Percentiles rank a stretch among this genome's conserved stretches.
These are phyloP conservation scores for Drepana arcuata DNA, from an alignment of 1,140 invertebrate genomes.

Conservation along the genomic window DNA sequence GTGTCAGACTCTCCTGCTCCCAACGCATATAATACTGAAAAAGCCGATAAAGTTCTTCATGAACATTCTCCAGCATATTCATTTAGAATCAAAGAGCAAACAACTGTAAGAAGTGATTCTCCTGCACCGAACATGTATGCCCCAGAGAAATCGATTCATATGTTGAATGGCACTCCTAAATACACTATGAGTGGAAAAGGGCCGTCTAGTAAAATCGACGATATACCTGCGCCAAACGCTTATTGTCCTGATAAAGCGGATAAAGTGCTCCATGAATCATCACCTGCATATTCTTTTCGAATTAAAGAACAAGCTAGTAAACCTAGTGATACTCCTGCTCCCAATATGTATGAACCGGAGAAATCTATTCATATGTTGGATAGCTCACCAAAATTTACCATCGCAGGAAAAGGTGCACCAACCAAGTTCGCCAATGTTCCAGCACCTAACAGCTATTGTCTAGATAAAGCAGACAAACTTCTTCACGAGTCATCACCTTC, in stretches of 20 bases:
- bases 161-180: slow-evolving; percentile 73
- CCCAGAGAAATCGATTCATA: slow-evolving; percentile 77
- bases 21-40: slow-evolving; percentile 81
- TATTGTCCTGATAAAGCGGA: slow-evolving; percentile 82
- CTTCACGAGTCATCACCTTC: slow-evolving; percentile 75
- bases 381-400: slow-evolving; percentile 78
- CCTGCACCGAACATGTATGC: slow-evolving; percentile 78
- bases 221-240: slow-evolving; percentile 81
- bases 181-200: slow-evolving; percentile 75
- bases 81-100: slow-evolving; percentile 67
- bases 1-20: slow-evolving; percentile 79
- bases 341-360: slow-evolving; percentile 80
- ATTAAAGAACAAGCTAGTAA: slow-evolving; percentile 72
- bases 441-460: slow-evolving; percentile 75
- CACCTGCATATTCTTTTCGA: slow-evolving; percentile 82
- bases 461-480: slow-evolving; percentile 78
- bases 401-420: slow-evolving; percentile 71
- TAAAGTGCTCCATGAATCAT: slow-evolving; percentile 74
- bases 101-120: slow-evolving; percentile 71
- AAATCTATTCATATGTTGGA: slow-evolving; percentile 77
- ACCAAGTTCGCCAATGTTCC: slow-evolving; percentile 74
- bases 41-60: slow-evolving; percentile 70
- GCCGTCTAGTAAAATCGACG: slow-evolving; percentile 60
- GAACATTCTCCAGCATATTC: slow-evolving; percentile 69
- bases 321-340: slow-evolving; percentile 59